Conservation (phyloP, 2,113 vertebrate species). For the Pterocles orientalis region DNA sequence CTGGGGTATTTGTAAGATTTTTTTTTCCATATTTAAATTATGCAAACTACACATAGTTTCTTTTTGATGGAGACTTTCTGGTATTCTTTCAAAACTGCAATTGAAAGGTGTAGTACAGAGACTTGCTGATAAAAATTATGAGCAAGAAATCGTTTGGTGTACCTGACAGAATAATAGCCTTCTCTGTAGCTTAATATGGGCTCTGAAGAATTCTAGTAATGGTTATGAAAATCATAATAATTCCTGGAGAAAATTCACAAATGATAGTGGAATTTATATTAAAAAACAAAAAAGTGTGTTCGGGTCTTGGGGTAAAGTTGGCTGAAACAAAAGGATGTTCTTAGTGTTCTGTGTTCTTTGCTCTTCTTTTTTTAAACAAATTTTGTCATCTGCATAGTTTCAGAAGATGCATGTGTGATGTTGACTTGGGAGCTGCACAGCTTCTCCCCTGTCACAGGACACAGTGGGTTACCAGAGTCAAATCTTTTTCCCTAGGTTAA, state of each 20-base stretch:
- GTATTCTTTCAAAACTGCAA: not conserved
- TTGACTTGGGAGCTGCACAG: not conserved
- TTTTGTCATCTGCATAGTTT: accelerated
- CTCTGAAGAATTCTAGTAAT: not conserved
- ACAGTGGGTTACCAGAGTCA: accelerated
- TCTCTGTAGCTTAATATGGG: accelerated
- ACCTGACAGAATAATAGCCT: not conserved
- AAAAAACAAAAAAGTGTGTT: not conserved
- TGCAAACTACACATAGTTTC: accelerated
- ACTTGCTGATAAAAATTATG: accelerated
- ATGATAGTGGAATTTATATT: not conserved
- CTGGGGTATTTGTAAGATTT: not conserved
- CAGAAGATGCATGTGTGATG: not conserved
- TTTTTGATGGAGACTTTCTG: not conserved
- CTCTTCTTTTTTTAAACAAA: not conserved
- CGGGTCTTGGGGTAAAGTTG: not conserved
- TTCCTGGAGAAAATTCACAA: not conserved
- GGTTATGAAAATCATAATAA: not conserved
- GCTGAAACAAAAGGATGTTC: not conserved
- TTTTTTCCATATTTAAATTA: not conserved
- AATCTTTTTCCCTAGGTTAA: not conserved
- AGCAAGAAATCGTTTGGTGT: not conserved
- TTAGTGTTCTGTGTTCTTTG: not conserved
- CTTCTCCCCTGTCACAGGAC: not conserved
- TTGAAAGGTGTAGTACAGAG: not conserved